These are phyloP conservation scores for Anabas testudineus DNA, from an alignment of 2,797 vertebrate species.

Conservation along the genomic window DNA sequence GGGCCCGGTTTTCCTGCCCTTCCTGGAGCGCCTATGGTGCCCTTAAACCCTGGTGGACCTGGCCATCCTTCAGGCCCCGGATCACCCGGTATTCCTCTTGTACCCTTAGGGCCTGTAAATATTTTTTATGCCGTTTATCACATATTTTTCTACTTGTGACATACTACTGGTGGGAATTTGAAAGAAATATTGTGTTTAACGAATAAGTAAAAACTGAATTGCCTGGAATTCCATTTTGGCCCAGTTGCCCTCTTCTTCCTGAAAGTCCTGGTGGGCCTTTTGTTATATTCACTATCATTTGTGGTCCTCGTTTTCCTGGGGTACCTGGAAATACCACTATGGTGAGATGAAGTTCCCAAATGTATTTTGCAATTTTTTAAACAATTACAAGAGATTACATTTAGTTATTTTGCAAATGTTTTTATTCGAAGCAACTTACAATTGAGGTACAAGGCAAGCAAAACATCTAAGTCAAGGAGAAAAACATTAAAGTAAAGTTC, in stretches of 20 bases:
- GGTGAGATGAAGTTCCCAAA: background rate
- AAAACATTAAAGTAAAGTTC: no score
- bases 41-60: slow-evolving; percentile 60
- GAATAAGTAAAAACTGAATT: slow-evolving; percentile 19
- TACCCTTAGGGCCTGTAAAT: slow-evolving; percentile 59
- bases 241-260: slow-evolving; percentile 48
- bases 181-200: background rate
- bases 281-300: rapidly evolving
- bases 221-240: slow-evolving; percentile 59
- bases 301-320: slow-evolving; percentile 43
- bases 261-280: slow-evolving; percentile 49
- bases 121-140: background rate
- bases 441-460: no score
- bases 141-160: background rate
- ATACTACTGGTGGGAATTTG: background rate
- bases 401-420: no score
- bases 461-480: no score
- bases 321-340: slow-evolving; percentile 53
- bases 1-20: slow-evolving; percentile 47
- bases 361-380: background rate
- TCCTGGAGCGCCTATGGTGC: slow-evolving; percentile 56
- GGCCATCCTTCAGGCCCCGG: slow-evolving; percentile 47
- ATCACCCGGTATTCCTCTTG: slow-evolving; percentile 56
- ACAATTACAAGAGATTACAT: background rate
- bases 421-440: no score